Evolutionary conservation across 2,797 vertebrate genomes (phyloP).

Genomic region (Natrix natrix): DNA sequence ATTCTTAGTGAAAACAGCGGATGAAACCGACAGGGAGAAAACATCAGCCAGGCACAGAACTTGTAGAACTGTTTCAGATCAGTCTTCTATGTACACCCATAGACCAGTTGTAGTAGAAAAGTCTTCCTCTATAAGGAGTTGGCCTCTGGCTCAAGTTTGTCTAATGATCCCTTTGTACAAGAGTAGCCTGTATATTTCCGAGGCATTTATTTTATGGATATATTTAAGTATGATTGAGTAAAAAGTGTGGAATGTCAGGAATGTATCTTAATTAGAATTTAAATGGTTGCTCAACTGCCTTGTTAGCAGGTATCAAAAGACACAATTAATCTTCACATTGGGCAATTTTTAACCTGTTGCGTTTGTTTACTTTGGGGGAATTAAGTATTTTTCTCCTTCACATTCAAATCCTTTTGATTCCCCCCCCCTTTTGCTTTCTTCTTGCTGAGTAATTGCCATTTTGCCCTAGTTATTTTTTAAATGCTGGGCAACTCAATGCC

Average conservation of each 20-base stretch:
- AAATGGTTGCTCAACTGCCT: background rate
- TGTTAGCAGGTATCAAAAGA: background rate
- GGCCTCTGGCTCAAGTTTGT: background rate
- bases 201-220: background rate
- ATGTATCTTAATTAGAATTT: constrained; percentile 8
- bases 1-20: background rate
- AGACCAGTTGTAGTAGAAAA: background rate
- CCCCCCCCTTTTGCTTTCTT: background rate
- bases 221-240: background rate
- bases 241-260: constrained; percentile 1
- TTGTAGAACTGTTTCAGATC: background rate
- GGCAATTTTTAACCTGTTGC: background rate
- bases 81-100: background rate
- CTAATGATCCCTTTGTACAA: background rate
- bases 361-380: background rate
- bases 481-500: background rate
- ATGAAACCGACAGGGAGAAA: background rate
- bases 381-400: background rate
- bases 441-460: background rate
- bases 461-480: background rate
- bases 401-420: background rate
- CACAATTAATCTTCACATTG: constrained; percentile 2
- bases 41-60: background rate
- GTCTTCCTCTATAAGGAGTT: background rate
- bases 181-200: background rate